Percentiles rank a stretch among this genome's conserved stretches.
phyloP scores from a whole-genome alignment of 2,888 invertebrate species.

The Malachius bipustulatus region DNA sequence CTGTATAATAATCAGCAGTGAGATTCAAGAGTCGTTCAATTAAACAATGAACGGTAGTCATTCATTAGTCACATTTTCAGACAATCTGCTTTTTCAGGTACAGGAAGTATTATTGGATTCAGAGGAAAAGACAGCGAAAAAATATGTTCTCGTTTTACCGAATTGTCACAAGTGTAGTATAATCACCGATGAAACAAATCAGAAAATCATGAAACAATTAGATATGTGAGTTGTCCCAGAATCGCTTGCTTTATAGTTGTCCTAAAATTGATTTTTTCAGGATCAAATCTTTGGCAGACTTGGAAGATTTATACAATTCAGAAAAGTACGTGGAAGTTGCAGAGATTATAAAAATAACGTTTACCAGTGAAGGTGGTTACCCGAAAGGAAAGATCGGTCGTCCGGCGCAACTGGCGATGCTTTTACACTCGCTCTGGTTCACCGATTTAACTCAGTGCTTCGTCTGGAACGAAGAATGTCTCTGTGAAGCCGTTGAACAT shows the following conservation, averaged over 20 bases:
- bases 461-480: conserved; percentile 63
- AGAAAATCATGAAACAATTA: conserved; percentile 40
- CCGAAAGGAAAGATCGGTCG: conserved; percentile 46
- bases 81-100: conserved; percentile 23
- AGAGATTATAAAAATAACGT: conserved; percentile 54
- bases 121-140: conserved; percentile 25
- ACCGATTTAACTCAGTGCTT: conserved; percentile 45
- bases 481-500: conserved; percentile 56
- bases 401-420: conserved; percentile 37
- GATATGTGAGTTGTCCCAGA: conserved; percentile 36
- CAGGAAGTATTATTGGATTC: conserved; percentile 20
- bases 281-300: conserved; percentile 46
- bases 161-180: conserved; percentile 43
- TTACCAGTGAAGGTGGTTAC: conserved; percentile 36
- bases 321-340: conserved; percentile 55
- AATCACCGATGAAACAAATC: conserved; percentile 37
- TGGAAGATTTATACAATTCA: conserved; percentile 53
- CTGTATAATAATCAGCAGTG: no score
- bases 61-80: no score
- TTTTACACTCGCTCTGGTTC: conserved; percentile 40
- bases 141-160: conserved; percentile 36
- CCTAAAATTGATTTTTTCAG: conserved; percentile 23
- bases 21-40: no score
- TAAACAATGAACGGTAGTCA: no score
- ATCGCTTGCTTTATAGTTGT: not conserved